phyloP scores from a whole-genome alignment of 2,113 vertebrate genomes.

The Limanda limanda region DNA sequence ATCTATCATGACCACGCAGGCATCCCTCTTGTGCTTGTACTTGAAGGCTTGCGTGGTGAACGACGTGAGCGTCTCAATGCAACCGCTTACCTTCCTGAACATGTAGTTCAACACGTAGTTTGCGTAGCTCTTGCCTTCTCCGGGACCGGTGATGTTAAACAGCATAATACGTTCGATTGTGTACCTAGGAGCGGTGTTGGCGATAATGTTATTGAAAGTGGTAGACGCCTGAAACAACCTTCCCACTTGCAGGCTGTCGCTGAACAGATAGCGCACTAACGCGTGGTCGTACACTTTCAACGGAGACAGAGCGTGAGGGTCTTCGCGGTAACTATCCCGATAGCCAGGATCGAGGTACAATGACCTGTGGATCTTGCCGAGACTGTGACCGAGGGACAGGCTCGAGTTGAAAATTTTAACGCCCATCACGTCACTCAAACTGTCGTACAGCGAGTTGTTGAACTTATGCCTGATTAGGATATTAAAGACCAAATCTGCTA shows the following conservation, averaged over 20 bases:
- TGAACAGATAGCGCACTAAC: slow-evolving; percentile 13
- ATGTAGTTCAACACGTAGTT: slow-evolving; percentile 18
- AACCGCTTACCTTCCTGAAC: background rate
- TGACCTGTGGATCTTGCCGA: background rate
- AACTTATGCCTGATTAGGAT: background rate
- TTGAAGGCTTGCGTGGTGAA: slow-evolving; percentile 37
- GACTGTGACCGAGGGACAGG: background rate
- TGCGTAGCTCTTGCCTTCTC: slow-evolving; percentile 27
- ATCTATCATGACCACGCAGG: slow-evolving; percentile 31
- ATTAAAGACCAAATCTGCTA: slow-evolving; percentile 12
- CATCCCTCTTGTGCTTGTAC: slow-evolving; percentile 20
- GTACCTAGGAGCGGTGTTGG: slow-evolving; percentile 31
- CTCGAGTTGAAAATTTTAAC: background rate
- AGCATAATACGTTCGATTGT: slow-evolving; percentile 33
- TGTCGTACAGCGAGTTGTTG: background rate
- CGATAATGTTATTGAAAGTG: slow-evolving; percentile 7
- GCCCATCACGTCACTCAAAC: background rate
- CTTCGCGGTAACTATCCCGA: background rate
- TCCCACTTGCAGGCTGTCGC: slow-evolving; percentile 6
- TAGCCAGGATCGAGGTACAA: background rate
- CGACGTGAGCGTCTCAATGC: slow-evolving; percentile 23
- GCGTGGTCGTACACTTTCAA: slow-evolving; percentile 11
- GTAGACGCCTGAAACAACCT: slow-evolving; percentile 23
- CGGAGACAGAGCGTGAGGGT: background rate
- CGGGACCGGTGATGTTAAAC: slow-evolving; percentile 21